phyloP scores from a whole-genome alignment of 1,140 invertebrate species.

The Drosophila sp. region DNA sequence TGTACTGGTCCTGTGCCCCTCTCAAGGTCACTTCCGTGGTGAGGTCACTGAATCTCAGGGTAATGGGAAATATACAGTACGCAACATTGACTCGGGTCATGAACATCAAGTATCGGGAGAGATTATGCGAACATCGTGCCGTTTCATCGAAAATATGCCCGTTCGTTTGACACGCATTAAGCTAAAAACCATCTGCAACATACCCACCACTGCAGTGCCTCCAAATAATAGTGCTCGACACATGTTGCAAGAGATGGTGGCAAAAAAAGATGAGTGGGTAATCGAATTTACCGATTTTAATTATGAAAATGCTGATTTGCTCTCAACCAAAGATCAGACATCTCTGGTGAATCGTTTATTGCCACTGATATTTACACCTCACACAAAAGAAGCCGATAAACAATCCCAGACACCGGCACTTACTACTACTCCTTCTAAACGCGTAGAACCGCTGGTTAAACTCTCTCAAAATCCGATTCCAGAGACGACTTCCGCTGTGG shows the following conservation, averaged over 20 bases:
- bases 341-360: slow-evolving; percentile 46
- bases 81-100: slow-evolving; percentile 53
- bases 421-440: too few species aligned
- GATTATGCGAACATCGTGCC: slow-evolving; percentile 45
- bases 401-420: not conserved
- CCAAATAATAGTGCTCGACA: slow-evolving; percentile 19
- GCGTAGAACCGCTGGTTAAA: too few species aligned
- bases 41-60: slow-evolving; percentile 18
- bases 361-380: slow-evolving; percentile 42
- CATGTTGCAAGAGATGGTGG: slow-evolving; percentile 16
- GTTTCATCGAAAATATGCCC: slow-evolving; percentile 49
- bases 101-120: slow-evolving; percentile 4
- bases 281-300: slow-evolving; percentile 19
- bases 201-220: slow-evolving; percentile 38
- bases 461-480: not conserved
- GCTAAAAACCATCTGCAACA: slow-evolving; percentile 32
- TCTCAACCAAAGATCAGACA: slow-evolving; percentile 15
- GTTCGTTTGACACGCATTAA: slow-evolving; percentile 33
- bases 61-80: slow-evolving; percentile 21
- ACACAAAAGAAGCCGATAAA: not conserved
- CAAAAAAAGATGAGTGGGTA: slow-evolving; percentile 2
- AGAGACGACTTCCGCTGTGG: not conserved
- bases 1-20: slow-evolving; percentile 38
- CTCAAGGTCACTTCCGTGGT: slow-evolving; percentile 39
- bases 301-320: slow-evolving; percentile 26